Evolutionary conservation across 2,113 vertebrate genomes (phyloP), one percentile per base, ranked within the genome.

Genomic region (Semicossyphus pulcher): DNA sequence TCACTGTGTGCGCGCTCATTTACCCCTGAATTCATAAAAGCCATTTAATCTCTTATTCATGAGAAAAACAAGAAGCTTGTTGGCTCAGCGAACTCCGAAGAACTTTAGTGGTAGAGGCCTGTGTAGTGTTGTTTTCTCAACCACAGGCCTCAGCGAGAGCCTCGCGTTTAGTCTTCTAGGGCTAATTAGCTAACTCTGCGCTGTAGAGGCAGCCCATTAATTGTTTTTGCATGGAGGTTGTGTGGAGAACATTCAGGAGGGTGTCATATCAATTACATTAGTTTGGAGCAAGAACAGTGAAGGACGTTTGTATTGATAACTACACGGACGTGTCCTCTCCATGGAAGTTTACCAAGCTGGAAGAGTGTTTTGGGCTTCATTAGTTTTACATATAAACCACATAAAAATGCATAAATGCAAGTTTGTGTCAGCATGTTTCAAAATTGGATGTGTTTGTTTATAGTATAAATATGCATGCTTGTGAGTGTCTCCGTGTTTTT

Each of bases 21-120:
- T 69, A 57, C 29, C 34, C 49, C 60, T 63, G 57, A 72, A 68
- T 75, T 84, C 58, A 86, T 51, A 44, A 39, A 31, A 56, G 21
- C 49, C 53, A 68, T 87, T 73, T 86, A 56, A 86, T 89, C 63
- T 87, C 45, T 89, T 87, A 89, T 89, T 89, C 49, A 88, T 89
- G 76, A 89, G 76, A 83, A 85, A 86, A 88, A 84, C 81, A 91
- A 82, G 71, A 74, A 76, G 54, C 53, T 63, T 39, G 72, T 78
- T 84, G 72, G 57, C 80, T 72, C 36, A 29, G 10, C 72, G 72
- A 36, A 58, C 57, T 34, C 54, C 56, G 62, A 80, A 57, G 32
- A 59, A 82, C 34, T 57, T 68, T 21, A 60, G 59, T 45, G 48
- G 52, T 58, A 51, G 70, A 84, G 26, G 57, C 37, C 41, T 56